Conservation (phyloP, 37 sponge, comb jelly and placozoan genomes). For the Axinella damicornis region DNA sequence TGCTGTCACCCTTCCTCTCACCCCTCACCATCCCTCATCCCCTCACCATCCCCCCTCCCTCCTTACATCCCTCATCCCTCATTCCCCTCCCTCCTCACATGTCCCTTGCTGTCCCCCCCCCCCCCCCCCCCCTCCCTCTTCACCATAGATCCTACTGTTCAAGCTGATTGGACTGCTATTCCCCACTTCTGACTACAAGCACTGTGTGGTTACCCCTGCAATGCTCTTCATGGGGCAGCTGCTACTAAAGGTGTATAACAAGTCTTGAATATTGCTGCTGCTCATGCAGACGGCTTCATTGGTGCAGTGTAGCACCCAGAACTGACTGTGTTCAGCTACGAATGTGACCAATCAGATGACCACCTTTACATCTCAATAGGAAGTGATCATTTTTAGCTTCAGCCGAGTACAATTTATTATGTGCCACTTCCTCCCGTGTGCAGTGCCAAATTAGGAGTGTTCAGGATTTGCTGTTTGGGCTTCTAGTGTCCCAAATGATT, state of each 20-base stretch:
- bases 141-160: slow-evolving; percentile 68
- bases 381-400: neutral
- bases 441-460: slow-evolving; percentile 35
- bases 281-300: too few relatives aligned
- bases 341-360: too few relatives aligned
- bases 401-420: too few relatives aligned
- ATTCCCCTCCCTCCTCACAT: neutral
- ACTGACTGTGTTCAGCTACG: neutral
- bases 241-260: slow-evolving; percentile 48
- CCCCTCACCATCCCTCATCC: neutral
- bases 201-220: slow-evolving; percentile 75
- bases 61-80: neutral
- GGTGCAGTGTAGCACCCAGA: neutral
- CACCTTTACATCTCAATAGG: neutral
- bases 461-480: slow-evolving; percentile 28
- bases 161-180: slow-evolving; percentile 67
- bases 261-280: too few relatives aligned
- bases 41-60: neutral
- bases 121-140: neutral
- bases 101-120: neutral
- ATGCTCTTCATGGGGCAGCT: slow-evolving; percentile 62
- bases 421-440: too few relatives aligned
- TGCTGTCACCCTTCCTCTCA: neutral
- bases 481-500: slow-evolving; percentile 39
- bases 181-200: slow-evolving; percentile 83